Percentiles rank a stretch among this genome's conserved stretches.
Evolutionary conservation across 2,888 invertebrate species (phyloP).

Genomic region (Eremobia ochroleuca): DNA sequence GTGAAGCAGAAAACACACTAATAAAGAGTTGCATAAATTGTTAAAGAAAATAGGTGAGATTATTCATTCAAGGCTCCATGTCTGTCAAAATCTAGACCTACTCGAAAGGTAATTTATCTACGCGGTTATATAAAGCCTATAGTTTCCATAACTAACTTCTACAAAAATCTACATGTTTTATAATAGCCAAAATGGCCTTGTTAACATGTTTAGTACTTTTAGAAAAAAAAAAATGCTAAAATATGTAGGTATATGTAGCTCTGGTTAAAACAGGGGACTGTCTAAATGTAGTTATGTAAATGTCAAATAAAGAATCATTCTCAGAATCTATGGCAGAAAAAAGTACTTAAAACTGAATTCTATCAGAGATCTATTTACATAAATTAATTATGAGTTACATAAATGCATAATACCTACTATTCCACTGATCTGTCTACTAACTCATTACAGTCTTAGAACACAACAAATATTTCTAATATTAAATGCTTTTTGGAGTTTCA

Average conservation of each 20-base stretch:
- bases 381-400: slow-evolving; percentile 10
- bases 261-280: neutral
- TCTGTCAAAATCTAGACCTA: neutral
- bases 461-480: neutral
- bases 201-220: slow-evolving; percentile 31
- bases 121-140: neutral
- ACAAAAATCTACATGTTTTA: slow-evolving; percentile 11
- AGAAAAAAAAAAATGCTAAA: slow-evolving; percentile 13
- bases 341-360: neutral
- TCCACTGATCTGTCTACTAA: slow-evolving; percentile 27
- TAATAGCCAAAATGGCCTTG: neutral
- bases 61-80: neutral
- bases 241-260: slow-evolving; percentile 26
- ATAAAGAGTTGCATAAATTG: too few species aligned
- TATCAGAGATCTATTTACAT: slow-evolving; percentile 33
- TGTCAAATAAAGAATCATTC: slow-evolving; percentile 4
- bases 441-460: neutral
- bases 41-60: neutral
- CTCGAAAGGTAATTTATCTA: neutral
- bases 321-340: slow-evolving; percentile 1
- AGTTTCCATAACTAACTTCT: slow-evolving; percentile 11
- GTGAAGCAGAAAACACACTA: neutral
- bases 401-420: neutral
- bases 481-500: neutral
- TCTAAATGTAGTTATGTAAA: slow-evolving; percentile 10